These are phyloP conservation scores for Mastigias papua DNA, from an alignment of 30 jellyfish, hydroid and myxozoan genomes.

Conservation along the genomic window DNA sequence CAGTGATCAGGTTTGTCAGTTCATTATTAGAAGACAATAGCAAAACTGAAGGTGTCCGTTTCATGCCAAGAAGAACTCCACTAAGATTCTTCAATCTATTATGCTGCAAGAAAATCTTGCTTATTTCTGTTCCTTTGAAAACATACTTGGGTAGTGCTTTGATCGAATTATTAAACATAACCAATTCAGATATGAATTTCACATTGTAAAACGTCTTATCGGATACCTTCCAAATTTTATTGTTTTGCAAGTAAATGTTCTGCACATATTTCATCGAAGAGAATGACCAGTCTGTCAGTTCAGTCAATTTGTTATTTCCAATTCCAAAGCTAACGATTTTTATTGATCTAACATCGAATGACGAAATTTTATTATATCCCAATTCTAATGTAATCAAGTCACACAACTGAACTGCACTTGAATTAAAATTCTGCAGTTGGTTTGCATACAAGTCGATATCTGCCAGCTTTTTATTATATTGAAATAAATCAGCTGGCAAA, in stretches of 20 bases:
- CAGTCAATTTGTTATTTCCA: not conserved
- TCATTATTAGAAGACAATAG: not conserved
- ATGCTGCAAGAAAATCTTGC: not conserved
- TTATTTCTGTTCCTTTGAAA: not conserved
- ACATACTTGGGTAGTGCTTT: not conserved
- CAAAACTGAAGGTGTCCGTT: not conserved
- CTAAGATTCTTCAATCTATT: not conserved
- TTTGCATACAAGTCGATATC: not conserved
- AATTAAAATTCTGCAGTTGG: not conserved
- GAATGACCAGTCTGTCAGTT: not conserved
- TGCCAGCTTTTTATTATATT: not conserved
- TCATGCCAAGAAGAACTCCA: constrained; percentile 5
- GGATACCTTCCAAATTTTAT: not conserved
- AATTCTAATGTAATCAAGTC: not conserved
- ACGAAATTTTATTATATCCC: not conserved
- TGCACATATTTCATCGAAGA: not conserved
- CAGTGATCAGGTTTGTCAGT: not conserved
- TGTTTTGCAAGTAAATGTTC: not conserved
- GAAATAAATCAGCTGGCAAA: constrained; percentile 9
- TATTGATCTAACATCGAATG: not conserved
- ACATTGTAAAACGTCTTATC: not conserved
- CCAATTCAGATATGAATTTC: not conserved
- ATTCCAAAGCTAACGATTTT: not conserved
- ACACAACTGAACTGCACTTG: not conserved
- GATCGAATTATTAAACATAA: not conserved